Evolutionary conservation across 2,888 invertebrate genomes (phyloP), one percentile per base, ranked within the genome.

Genomic region (Hoplodrina ambigua): DNA sequence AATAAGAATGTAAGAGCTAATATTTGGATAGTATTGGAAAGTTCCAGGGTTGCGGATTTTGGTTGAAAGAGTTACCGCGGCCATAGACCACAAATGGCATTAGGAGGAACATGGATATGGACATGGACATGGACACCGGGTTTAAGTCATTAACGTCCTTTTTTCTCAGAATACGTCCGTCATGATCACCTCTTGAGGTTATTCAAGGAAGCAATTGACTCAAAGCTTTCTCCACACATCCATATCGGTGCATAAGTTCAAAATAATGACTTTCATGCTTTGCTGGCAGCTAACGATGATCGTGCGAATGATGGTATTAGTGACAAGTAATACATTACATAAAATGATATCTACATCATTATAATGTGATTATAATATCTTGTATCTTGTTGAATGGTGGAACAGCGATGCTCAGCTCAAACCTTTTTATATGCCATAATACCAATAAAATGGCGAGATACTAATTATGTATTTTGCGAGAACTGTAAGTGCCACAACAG

Each of bases 241-340:
- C n/a, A 3, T 52, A 52, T 33, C 33, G 44, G 4, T 33, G 10
- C 33, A 20, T 52, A 65, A 57, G 52, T 30, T 53, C 7, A 50
- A 33, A 63, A 68, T 59, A 53, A 69, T 64, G 57, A 17, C 37
- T 13, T 56, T 65, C 41, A 69, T 57, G 64, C 50, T 37, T 50
- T 65, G 17, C 25, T 61, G 13, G 50, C 57, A 57, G 33, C 4
- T 54, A 61, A 61, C 37, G 25, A 70, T 17, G 30, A 54, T 25
- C 49, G n/a, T 46, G 59, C 25, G 20, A 68, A 56, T 74, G 46
- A 75, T 56, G 44, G n/a, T 46, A 52, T 53, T 59, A 64, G 11
- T n/a, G 60, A 6, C 54, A 25, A 25, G 19, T n/a, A 11, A 63
- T 57, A 50, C 25, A 60, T 44, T 57, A 13, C 20, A n/a, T 46